phyloP scores from a whole-genome alignment of 2,888 invertebrate genomes.

The Sphinx pinastri region DNA sequence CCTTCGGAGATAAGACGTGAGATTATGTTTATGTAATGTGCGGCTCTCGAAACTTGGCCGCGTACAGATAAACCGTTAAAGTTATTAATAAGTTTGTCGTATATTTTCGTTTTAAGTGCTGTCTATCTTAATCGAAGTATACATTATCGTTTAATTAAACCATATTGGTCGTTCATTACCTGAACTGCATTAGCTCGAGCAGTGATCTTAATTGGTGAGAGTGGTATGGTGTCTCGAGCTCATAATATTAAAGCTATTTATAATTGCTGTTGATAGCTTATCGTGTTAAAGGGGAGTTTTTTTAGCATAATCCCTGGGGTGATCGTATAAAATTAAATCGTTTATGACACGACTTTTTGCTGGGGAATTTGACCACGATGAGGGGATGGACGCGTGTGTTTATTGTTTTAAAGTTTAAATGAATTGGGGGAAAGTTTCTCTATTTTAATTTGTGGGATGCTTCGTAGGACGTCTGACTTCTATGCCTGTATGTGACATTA shows the following conservation, averaged over 20 bases:
- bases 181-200: constrained; percentile 31
- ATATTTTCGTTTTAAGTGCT: not conserved
- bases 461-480: no score
- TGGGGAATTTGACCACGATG: not conserved
- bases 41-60: no score
- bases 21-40: no score
- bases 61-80: no score
- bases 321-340: constrained; percentile 34
- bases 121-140: constrained; percentile 3
- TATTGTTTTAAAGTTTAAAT: constrained; percentile 14
- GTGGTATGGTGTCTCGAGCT: constrained; percentile 34
- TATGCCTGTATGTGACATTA: no score
- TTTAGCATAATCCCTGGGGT: constrained; percentile 42
- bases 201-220: constrained; percentile 38
- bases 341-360: constrained; percentile 30
- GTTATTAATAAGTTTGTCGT: not conserved
- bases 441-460: not conserved
- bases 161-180: constrained; percentile 35
- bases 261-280: constrained; percentile 43
- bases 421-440: not conserved
- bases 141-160: constrained; percentile 14
- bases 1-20: no score
- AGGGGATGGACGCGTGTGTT: not conserved
- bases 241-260: constrained; percentile 42
- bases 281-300: constrained; percentile 36